A percentile compares a stretch with the other conserved stretches of the same genome.
These are phyloP conservation scores for Cynopterus brachyotis DNA, from an alignment of 2,113 vertebrate species.

Conservation along the genomic window DNA sequence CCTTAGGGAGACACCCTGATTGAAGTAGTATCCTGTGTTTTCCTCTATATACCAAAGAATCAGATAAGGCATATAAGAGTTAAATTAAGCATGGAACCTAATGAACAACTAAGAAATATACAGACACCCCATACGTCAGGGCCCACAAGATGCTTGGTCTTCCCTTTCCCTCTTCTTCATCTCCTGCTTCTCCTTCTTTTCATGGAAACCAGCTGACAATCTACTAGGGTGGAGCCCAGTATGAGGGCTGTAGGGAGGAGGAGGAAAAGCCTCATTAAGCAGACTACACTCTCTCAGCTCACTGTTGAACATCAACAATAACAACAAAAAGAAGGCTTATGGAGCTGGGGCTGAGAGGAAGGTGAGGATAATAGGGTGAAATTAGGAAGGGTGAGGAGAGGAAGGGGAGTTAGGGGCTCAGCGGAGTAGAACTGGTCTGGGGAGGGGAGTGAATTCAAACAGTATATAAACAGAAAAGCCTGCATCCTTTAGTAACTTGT, in stretches of 20 bases:
- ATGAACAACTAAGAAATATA: not conserved
- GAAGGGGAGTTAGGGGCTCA: not conserved
- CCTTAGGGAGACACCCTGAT: not conserved
- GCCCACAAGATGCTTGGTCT: not conserved
- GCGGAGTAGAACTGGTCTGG: not conserved
- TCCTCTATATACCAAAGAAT: not conserved
- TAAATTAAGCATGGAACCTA: not conserved
- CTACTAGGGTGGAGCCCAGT: conserved; percentile 15
- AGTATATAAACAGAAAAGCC: not conserved
- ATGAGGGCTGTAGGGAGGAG: conserved; percentile 12
- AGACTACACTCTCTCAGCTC: conserved; percentile 19
- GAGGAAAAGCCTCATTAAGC: conserved; percentile 53
- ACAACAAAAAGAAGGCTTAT: conserved; percentile 9
- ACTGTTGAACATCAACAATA: conserved; percentile 27
- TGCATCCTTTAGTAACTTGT: not conserved
- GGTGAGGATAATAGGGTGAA: not conserved
- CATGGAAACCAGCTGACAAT: not conserved
- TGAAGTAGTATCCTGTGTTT: not conserved
- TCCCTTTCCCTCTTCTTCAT: not conserved
- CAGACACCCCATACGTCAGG: not conserved
- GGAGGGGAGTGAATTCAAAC: not conserved
- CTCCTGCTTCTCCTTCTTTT: not conserved
- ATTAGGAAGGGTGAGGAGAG: not conserved
- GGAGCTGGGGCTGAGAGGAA: not conserved
- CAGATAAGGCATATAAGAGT: not conserved